Evolutionary conservation across 2,888 invertebrate genomes (phyloP).

Genomic region (Erannis defoliaria): DNA sequence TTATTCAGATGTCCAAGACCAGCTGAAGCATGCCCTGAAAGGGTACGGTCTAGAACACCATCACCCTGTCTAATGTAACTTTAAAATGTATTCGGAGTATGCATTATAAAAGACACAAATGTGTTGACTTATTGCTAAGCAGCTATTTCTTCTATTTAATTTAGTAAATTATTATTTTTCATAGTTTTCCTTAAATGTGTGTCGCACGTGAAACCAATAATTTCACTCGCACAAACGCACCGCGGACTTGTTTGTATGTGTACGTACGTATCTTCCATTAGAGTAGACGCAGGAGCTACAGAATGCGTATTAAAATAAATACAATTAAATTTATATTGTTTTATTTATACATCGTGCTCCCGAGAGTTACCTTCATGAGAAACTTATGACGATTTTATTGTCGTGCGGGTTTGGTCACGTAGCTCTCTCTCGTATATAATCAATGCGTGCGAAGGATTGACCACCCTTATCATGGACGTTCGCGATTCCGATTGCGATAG

Average conservation of each 20-base stretch:
- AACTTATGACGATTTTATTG: no score
- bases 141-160: neutral
- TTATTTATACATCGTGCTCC: slow-evolving; percentile 40
- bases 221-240: slow-evolving; percentile 56
- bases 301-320: slow-evolving; percentile 80
- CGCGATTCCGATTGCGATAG: no score
- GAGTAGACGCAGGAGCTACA: slow-evolving; percentile 82
- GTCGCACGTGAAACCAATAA: neutral
- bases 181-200: neutral
- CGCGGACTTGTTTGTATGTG: slow-evolving; percentile 60
- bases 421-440: no score
- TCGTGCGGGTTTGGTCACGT: no score
- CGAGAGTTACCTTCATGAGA: no score
- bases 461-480: no score
- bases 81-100: neutral
- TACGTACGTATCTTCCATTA: slow-evolving; percentile 79
- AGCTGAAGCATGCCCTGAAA: no score
- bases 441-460: no score
- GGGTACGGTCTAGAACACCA: no score
- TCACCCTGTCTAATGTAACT: neutral
- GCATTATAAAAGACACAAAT: neutral
- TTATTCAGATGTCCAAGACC: no score
- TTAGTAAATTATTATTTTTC: no score
- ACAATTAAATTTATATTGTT: slow-evolving; percentile 56
- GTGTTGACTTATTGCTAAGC: neutral